These are phyloP conservation scores for Trichomalopsis sarcophagae DNA, from an alignment of 1,140 invertebrate species.

Conservation along the genomic window DNA sequence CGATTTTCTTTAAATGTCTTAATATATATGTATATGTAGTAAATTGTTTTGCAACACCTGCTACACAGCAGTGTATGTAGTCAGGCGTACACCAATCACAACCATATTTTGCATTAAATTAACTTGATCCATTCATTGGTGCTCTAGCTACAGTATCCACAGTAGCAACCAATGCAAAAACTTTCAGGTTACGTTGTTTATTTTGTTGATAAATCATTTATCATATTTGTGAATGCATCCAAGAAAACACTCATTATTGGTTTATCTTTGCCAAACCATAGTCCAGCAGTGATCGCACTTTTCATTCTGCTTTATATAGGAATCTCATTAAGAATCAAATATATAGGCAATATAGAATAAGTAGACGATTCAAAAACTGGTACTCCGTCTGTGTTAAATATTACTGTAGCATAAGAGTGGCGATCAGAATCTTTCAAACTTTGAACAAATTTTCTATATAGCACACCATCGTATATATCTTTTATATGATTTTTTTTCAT, in stretches of 20 bases:
- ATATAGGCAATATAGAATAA: conserved; percentile 9
- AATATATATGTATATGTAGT: not conserved
- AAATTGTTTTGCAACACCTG: conserved; percentile 38
- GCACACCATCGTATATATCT: not conserved
- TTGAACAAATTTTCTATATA: not conserved
- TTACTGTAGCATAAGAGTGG: not conserved
- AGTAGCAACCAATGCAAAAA: too few relatives aligned
- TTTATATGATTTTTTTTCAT: not conserved
- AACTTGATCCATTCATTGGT: not conserved
- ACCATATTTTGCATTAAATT: conserved; percentile 11
- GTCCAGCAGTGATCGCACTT: not conserved
- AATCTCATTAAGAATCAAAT: not conserved
- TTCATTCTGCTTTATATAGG: not conserved
- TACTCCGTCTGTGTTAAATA: not conserved
- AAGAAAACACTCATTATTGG: too few relatives aligned
- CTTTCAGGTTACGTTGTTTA: too few relatives aligned
- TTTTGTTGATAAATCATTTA: too few relatives aligned
- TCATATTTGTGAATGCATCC: too few relatives aligned
- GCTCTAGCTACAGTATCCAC: not conserved
- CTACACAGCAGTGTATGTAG: conserved; percentile 40
- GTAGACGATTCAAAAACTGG: not conserved
- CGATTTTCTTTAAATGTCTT: too few relatives aligned
- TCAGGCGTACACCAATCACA: conserved; percentile 20
- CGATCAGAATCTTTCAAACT: not conserved
- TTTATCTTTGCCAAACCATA: not conserved